phyloP scores from a whole-genome alignment of 2,797 vertebrate species.

The Darevskia nairensis region DNA sequence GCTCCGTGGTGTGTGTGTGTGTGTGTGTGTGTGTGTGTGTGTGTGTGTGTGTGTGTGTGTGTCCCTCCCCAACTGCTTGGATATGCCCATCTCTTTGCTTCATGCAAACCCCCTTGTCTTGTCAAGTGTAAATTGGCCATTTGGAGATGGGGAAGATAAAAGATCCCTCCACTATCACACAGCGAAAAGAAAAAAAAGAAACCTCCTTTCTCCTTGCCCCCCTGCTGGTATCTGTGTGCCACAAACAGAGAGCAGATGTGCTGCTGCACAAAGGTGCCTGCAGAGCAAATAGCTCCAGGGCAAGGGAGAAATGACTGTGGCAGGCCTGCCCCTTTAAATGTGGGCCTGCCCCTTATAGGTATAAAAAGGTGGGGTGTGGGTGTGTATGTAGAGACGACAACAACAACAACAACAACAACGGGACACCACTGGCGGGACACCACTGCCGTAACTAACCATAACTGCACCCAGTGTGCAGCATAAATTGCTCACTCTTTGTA shows the following conservation, averaged over 20 bases:
- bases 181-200: background rate
- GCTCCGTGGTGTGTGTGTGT: too few relatives aligned
- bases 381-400: background rate
- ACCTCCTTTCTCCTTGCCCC: background rate
- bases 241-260: background rate
- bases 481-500: too few relatives aligned
- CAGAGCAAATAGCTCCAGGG: conserved; percentile 1
- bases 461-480: too few relatives aligned
- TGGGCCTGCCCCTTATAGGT: background rate
- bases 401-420: too few relatives aligned
- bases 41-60: too few relatives aligned
- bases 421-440: too few relatives aligned
- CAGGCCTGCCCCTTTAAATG: background rate
- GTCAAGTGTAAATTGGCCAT: background rate
- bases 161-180: background rate
- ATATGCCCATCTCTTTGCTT: background rate
- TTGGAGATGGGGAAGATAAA: background rate
- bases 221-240: background rate
- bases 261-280: background rate
- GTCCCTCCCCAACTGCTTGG: background rate
- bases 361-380: background rate
- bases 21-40: too few relatives aligned
- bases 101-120: background rate
- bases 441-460: too few relatives aligned
- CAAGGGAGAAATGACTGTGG: background rate